These are phyloP conservation scores for Eidolon dupreanum DNA, from an alignment of 2,797 vertebrate species.

Conservation along the genomic window DNA sequence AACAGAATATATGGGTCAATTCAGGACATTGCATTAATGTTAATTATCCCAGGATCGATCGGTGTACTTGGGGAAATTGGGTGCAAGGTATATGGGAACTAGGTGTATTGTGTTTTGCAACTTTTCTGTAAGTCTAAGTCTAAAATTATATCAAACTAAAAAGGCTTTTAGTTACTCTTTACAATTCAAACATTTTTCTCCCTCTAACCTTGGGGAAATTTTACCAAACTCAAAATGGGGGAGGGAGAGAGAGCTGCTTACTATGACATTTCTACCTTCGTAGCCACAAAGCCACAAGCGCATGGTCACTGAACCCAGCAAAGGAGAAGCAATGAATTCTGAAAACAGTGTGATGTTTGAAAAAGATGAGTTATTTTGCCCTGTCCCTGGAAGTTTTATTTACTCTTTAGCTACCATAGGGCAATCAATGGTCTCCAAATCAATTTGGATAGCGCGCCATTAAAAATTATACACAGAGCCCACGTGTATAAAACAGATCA, in stretches of 20 bases:
- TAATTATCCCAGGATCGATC: neutral
- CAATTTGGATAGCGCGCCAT: neutral
- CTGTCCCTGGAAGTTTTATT: neutral
- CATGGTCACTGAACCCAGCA: neutral
- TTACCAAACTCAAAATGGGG: neutral
- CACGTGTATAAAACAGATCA: neutral
- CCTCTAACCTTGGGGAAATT: neutral
- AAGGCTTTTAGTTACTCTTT: neutral
- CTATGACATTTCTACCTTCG: neutral
- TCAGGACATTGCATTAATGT: neutral
- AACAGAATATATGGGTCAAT: neutral
- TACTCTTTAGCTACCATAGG: neutral
- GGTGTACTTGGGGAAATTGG: accelerated
- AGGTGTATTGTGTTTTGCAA: neutral
- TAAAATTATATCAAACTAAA: neutral
- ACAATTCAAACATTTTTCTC: neutral
- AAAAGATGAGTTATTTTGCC: neutral
- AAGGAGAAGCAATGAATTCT: neutral
- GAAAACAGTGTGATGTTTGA: neutral
- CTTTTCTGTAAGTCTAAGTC: neutral
- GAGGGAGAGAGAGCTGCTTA: neutral
- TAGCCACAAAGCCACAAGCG: neutral
- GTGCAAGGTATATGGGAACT: neutral
- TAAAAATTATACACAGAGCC: neutral
- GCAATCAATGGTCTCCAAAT: neutral